Base-by-base conservation (phyloP, 2,113 vertebrate genomes). In the Sinocyclocheilus rhinocerous region DNA sequence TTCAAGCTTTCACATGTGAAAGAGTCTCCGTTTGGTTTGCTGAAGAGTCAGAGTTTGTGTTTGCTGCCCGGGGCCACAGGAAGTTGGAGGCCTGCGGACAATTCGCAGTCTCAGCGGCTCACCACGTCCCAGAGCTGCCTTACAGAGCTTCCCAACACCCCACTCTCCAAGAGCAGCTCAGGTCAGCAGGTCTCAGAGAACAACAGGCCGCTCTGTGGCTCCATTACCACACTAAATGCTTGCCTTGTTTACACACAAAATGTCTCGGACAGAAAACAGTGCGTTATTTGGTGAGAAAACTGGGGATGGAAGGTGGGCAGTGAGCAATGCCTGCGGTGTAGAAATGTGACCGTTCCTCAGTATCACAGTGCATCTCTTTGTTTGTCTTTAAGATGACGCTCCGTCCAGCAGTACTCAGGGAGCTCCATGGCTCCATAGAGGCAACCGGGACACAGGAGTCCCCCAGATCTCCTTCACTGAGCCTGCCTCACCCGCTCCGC, bases 11-110 rank as follows among this genome's bases (percentile, higher is more conserved):
- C 95, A n/a, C 94, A 96, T 76, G 95, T 94, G 88, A 96, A 93
- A 36, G 92, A 94, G 12, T 90, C 90, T 16, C 90, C 89, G 73
- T 63, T 95, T 73, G 93, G 92, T 5, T 94, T 96, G 89, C 90
- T 96, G 29, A 97, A 97, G 93, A 97, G 95, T 90, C 96, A 96
- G 92, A 98, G 97, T 85, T 89, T 99, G 91, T 96, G 96, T 55
- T 92, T 96, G 15, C 91, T 98, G 36, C 94, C 97, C 0, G 95
- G 93, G 0, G 92, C 94, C 6, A 67, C 85, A 5, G 89, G 90
- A 2, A n/a, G 36, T 9, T 90, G 0, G 90, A 88, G 0, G 24
- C 92, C 10, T 22, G 90, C 86, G 0, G 91, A 93, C 72, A 42
- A 10, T 0, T 85, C 93, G 76, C 84, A 88, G 6, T 84, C 88